Base-by-base conservation (phyloP, 2,888 invertebrate genomes). In the Campoletis raptor region DNA sequence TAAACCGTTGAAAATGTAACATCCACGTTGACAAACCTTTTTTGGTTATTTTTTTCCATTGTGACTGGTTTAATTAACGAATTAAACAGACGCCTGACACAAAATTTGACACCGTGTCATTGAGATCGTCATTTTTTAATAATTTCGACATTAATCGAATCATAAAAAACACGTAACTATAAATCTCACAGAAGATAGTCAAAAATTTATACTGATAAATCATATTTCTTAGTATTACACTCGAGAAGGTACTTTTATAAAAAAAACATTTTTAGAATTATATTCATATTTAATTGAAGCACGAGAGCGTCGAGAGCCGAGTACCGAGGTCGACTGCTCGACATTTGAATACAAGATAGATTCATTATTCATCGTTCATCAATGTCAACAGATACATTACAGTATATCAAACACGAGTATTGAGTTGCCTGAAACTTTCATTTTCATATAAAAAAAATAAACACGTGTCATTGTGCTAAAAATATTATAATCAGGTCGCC, bases 361-460 rank as follows among this genome's bases (percentile, higher is more conserved):
- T 70, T 70, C 9, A 70, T 70, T 24, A 70, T 70, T 70, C 69
- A 70, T 45, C 45, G 42, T 42, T 70, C 45, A 70, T 70, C 45
- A n/a, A 7, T 24, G 40, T 45, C 45, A 12, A 45, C 18, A 15
- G 3, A 30, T 70, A 45, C 18, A 30, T 48, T 24, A 30, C 24
- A 2, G 12, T 57, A 12, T 24, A 24, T 12, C 15, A 30, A 30
- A 30, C 61, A 15, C 12, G 12, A 30, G 30, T 15, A 30, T 30
- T 30, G 30, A 30, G 30, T 30, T 15, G 30, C 30, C 9, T 48
- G 40, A 48, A 70, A 70, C 2, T 70, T 70, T 70, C 2, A 70
- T 30, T 12, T 30, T n/a, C 30, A 48, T 18, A 70, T 9, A 7
- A 18, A 40, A 9, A 36, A 70, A 30, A 64, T n/a, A 40, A 10